Percentiles rank a stretch among this genome's conserved stretches.
These are phyloP conservation scores for Ormyrus labotus DNA, from an alignment of 2,888 invertebrate genomes.

Conservation along the genomic window DNA sequence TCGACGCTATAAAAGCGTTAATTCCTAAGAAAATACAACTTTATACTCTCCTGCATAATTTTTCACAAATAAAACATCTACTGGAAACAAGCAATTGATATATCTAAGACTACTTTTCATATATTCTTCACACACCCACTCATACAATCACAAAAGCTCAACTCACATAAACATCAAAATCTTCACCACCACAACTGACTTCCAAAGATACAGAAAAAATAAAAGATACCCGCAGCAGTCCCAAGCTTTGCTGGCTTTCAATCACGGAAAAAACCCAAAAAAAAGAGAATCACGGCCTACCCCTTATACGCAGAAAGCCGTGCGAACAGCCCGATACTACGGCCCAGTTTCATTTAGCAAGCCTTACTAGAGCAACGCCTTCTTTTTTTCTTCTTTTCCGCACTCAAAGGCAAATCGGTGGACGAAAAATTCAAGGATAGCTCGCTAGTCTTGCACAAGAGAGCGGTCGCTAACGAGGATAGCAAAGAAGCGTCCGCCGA, in stretches of 20 bases:
- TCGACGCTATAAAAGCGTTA: no score
- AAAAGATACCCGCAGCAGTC: no score
- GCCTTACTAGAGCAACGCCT: constrained; percentile 35
- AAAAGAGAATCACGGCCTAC: neutral
- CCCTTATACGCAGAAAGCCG: neutral
- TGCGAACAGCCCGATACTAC: constrained; percentile 11
- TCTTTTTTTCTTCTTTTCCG: constrained; percentile 43
- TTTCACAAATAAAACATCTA: no score
- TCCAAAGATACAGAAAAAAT: no score
- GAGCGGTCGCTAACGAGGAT: constrained; percentile 11
- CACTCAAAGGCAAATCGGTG: constrained; percentile 57
- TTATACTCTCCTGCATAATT: no score
- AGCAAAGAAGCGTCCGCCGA: constrained; percentile 4
- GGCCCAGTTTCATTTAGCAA: constrained; percentile 4
- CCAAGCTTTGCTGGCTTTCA: no score
- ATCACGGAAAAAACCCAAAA: constrained; percentile 3
- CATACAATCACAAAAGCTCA: neutral
- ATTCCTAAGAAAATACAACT: no score
- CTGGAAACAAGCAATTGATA: no score
- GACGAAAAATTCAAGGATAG: constrained; percentile 44
- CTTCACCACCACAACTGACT: neutral
- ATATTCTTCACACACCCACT: no score
- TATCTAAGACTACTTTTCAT: no score
- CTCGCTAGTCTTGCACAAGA: constrained; percentile 18
- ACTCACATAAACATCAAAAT: neutral